Evolutionary conservation across 2,113 vertebrate species (phyloP), one percentile per base, ranked within the genome.

Genomic region (Arvicanthis niloticus): DNA sequence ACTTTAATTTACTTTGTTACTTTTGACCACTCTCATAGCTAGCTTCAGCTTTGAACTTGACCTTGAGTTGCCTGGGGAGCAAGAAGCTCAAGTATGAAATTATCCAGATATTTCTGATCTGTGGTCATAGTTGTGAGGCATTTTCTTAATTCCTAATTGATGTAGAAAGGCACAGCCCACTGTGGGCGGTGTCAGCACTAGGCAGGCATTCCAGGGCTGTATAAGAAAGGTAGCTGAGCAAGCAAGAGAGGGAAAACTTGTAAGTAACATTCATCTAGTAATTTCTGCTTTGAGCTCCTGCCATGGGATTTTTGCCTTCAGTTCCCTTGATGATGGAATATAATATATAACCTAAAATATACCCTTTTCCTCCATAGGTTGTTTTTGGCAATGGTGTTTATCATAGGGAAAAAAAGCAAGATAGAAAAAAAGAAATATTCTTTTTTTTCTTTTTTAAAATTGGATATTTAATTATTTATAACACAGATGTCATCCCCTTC

Each of bases 1-100:
- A 87, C 10, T 93, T 93, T 68, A 91, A 70, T 91, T 89, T 72
- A 68, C 62, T 81, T 93, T 89, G 9, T 72, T 89, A 62, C 56
- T 78, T 96, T 93, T 80, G 40, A 68, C 7, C 3, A 60, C 15
- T 85, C 95, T 37, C 31, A 37, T 78, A 77, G 29, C 42, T 48
- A 77, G 45, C 45, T 53, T 80, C 31, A 21, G 31, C 48, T 80
- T 37, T 37, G 48, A 37, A 53, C 31, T 53, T 37, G 77, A 19
- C 31, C 31, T 53, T 53, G 16, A 80, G 48, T 1, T 11, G 7
- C 1, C 19, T 40, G 19, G n/a, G 34, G n/a, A 70, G 67, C 6
- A 13, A 72, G 70, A 73, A 40, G 8, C 70, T 73, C 70, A 73
- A 9, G 17, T 21, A 31, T 9, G 70, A 19, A 21, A 73, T 40